Conservation (phyloP, 2,888 invertebrate genomes). For the Euproctis similis region DNA sequence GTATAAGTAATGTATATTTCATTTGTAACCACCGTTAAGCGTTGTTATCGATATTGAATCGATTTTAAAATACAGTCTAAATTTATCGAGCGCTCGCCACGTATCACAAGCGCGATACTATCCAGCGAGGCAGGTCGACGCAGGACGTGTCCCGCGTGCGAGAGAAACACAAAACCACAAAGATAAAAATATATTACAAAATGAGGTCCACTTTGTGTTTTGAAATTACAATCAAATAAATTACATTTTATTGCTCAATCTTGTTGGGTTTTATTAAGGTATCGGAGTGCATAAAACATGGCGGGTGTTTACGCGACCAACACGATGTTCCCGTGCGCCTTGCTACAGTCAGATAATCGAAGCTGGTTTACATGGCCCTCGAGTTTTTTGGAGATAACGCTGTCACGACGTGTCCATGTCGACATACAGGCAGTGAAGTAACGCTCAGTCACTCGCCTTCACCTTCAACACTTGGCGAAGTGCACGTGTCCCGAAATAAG, state of each 20-base stretch:
- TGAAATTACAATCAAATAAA: conserved; percentile 76
- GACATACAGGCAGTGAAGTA: conserved; percentile 42
- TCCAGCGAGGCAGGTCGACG: conserved; percentile 30
- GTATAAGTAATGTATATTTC: conserved; percentile 56
- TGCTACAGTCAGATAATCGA: conserved; percentile 47
- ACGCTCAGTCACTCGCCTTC: conserved; percentile 36
- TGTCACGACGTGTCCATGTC: conserved; percentile 51
- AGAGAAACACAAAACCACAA: conserved; percentile 71
- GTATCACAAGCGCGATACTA: conserved; percentile 49
- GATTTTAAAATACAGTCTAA: conserved; percentile 45
- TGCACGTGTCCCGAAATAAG: too few relatives aligned
- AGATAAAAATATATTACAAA: conserved; percentile 75
- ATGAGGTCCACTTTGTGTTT: conserved; percentile 74
- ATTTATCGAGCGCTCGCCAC: conserved; percentile 49
- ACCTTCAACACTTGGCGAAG: too few relatives aligned
- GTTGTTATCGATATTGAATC: conserved; percentile 51
- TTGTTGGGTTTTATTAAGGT: conserved; percentile 75
- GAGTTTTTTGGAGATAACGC: conserved; percentile 61
- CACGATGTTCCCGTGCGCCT: conserved; percentile 53
- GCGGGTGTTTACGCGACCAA: conserved; percentile 67
- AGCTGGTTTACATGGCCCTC: conserved; percentile 58
- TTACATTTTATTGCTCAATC: conserved; percentile 76
- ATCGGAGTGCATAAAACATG: conserved; percentile 72
- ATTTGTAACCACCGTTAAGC: conserved; percentile 37
- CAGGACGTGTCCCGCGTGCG: conserved; percentile 59